phyloP scores from a whole-genome alignment of 2,888 invertebrate genomes.

The Idaea aversata region DNA sequence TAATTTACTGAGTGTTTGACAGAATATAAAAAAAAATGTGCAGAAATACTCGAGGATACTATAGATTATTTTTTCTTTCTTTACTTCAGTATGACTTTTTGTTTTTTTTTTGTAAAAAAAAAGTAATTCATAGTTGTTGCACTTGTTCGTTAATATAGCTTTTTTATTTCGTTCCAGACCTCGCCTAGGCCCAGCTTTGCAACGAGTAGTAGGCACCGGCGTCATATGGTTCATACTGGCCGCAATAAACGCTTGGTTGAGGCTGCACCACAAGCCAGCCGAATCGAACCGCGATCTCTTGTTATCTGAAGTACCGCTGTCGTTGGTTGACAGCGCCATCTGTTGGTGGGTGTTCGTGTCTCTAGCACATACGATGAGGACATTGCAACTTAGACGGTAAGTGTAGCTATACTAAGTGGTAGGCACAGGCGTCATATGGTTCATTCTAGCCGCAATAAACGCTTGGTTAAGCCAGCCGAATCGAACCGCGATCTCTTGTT shows the following conservation, averaged over 20 bases:
- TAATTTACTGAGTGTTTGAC: not conserved
- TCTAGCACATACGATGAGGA: slow-evolving; percentile 93
- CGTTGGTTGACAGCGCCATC: slow-evolving; percentile 91
- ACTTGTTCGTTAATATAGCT: too few species aligned
- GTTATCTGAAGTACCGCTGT: slow-evolving; percentile 91
- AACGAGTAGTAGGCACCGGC: slow-evolving; percentile 92
- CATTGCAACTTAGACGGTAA: slow-evolving; percentile 89
- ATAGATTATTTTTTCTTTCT: too few species aligned
- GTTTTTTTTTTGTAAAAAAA: too few species aligned
- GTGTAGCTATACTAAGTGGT: slow-evolving; percentile 88
- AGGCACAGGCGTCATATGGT: slow-evolving; percentile 91
- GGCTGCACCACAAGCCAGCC: slow-evolving; percentile 77
- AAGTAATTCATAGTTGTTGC: too few species aligned
- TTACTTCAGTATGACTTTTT: too few species aligned
- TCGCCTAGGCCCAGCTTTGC: slow-evolving; percentile 92
- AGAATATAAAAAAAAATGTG: not conserved
- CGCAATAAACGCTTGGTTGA: slow-evolving; percentile 91
- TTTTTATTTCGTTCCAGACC: slow-evolving; percentile 77
- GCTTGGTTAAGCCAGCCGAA: slow-evolving; percentile 84
- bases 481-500: slow-evolving; percentile 79
- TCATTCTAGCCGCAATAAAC: slow-evolving; percentile 91
- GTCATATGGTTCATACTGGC: slow-evolving; percentile 90
- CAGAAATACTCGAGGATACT: not conserved
- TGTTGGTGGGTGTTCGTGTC: slow-evolving; percentile 97
- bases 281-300: slow-evolving; percentile 71